Base-by-base conservation (phyloP, 2,888 invertebrate species). In the Eupsilia transversa region DNA sequence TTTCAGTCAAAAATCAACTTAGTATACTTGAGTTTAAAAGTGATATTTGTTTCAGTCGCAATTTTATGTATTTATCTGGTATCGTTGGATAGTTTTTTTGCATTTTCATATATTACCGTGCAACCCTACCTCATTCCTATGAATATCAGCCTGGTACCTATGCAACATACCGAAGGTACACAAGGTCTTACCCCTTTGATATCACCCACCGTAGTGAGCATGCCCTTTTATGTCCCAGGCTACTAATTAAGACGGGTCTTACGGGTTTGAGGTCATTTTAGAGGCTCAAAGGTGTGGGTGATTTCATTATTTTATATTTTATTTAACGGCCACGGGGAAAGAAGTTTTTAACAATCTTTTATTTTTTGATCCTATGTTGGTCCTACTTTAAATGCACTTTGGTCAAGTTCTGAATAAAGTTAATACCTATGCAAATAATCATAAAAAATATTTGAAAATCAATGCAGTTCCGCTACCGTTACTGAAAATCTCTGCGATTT, bases 141-240 rank as follows among this genome's bases (percentile, higher is more conserved):
- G 52, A 60, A 38, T 49, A 60, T 61, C 83, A 49, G 46, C 3
- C 54, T 27, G 35, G 56, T 61, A n/a, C n/a, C n/a, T n/a, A 35
- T 46, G 41, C 65, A 59, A 63, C 70, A 69, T 75, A 81, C 72
- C 74, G 67, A 67, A 52, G 70, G 80, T 64, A 54, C 63, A 74
- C 71, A 79, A 77, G 30, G n/a, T 9, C n/a, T 78, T 79, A n/a
- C 3, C 80, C 85, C 87, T 90, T 91, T 88, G 89, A 89, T 83
- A 86, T 76, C 75, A 85, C 78, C 73, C 85, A 88, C 84, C 84
- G 84, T 77, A 77, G 86, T 81, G 82, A 82, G 82, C 82, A 81
- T 72, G 60, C 75, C 80, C 88, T 79, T 81, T 86, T 86, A 83
- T 84, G 71, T 88, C 68, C n/a, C 74, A 20, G 49, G 52, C 46